Base-by-base conservation (phyloP, 2,797 vertebrate species). In the Alosa sapidissima region DNA sequence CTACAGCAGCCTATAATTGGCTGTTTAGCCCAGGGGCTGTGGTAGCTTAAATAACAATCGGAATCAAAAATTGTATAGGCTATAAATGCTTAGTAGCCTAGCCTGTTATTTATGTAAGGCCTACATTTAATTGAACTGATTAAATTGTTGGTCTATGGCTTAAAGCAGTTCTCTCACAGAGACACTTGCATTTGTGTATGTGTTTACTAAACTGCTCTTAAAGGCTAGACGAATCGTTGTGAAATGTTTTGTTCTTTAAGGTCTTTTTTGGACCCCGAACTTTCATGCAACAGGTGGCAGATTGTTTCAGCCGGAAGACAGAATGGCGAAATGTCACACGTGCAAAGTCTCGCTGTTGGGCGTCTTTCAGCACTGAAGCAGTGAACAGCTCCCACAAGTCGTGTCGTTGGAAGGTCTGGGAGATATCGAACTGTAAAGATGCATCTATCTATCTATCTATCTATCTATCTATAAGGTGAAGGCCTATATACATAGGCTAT, bases 261-360 rank as follows among this genome's bases (percentile, higher is more conserved):
- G 78, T 47, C 83, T 65, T 45, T 85, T 84, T 87, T 84, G 83
- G 81, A 87, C 85, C 55, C 81, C 7, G 85, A 90, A 91, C 89
- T 89, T 91, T 89, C 86, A 82, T 87, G 90, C 88, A 89, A 88
- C 90, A 91, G 89, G 90, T 91, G 89, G 81, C 82, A 82, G 87
- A 87, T 86, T 88, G 83, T 83, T 84, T 55, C 72, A 65, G 85
- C 72, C 86, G 83, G 84, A 84, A 85, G 83, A 87, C 84, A 48
- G 82, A 82, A 85, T 81, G 82, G 60, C 11, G 86, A 87, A 87
- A 83, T 84, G 81, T 82, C 83, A 68, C 7, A 11, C 65, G 81
- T 82, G 81, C 52, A 82, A 75, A 81, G 62, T 84, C 54, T 81
- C 33, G 45, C 81, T 85, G 11, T 75, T 83, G 87, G 84, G 85